Conservation (phyloP, 2,113 vertebrate species). For the Hemicordylus capensis region DNA sequence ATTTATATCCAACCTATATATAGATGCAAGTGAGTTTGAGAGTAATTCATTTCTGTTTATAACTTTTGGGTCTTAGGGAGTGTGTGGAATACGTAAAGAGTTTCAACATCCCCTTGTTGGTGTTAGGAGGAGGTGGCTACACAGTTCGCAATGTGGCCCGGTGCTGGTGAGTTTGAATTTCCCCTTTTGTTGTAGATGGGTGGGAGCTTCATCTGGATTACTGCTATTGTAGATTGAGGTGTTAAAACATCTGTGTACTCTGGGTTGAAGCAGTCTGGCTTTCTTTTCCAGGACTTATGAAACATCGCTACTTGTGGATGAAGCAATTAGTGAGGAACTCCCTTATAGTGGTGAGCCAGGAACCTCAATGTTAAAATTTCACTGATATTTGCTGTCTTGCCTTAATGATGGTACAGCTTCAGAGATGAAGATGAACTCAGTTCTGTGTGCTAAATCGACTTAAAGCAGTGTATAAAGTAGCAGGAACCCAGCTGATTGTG, state of each 20-base stretch:
- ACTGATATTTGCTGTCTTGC: not conserved
- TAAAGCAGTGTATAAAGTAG: not conserved
- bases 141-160: slow-evolving; percentile 96
- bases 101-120: slow-evolving; percentile 95
- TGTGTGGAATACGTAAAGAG: slow-evolving; percentile 98
- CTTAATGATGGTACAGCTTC: not conserved
- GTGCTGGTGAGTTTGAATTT: slow-evolving; percentile 86
- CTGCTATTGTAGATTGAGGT: not conserved
- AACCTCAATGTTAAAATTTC: fast-evolving
- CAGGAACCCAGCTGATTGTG: not conserved
- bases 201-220: not conserved
- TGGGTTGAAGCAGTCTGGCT: not conserved
- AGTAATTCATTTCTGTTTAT: not conserved
- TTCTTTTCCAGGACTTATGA: slow-evolving; percentile 89
- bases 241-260: not conserved
- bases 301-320: slow-evolving; percentile 93
- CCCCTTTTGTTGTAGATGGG: not conserved
- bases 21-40: not conserved
- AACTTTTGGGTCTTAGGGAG: slow-evolving; percentile 78
- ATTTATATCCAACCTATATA: not conserved
- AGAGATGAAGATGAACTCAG: not conserved
- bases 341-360: slow-evolving; percentile 92
- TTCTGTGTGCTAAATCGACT: not conserved
- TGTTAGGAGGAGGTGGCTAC: slow-evolving; percentile 96
- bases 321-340: slow-evolving; percentile 96